A percentile compares a stretch with the other conserved stretches of the same genome.
These are phyloP conservation scores for Hypercompe scribonia DNA, from an alignment of 2,888 invertebrate genomes.

Conservation along the genomic window DNA sequence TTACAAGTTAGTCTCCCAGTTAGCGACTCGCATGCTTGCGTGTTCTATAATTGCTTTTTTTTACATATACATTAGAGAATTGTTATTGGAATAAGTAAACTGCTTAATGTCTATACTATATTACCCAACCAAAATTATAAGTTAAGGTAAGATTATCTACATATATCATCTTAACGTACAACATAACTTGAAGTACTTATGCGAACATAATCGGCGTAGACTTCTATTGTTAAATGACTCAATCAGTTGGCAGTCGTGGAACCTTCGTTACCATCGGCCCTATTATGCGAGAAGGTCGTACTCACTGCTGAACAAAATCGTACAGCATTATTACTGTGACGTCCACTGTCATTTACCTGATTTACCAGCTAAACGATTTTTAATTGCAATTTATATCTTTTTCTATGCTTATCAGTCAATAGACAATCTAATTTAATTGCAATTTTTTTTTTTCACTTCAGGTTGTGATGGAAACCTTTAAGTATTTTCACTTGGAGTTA, in stretches of 20 bases:
- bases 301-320: conserved; percentile 55
- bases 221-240: conserved; percentile 38
- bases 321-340: conserved; percentile 48
- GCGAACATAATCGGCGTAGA: conserved; percentile 35
- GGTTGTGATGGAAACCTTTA: neutral
- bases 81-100: too few species aligned
- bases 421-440: conserved; percentile 29
- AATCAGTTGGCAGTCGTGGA: conserved; percentile 42
- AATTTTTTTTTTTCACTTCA: neutral
- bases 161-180: neutral
- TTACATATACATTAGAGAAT: too few species aligned
- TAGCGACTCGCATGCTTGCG: too few species aligned
- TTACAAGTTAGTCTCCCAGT: too few species aligned
- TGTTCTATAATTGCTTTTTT: too few species aligned
- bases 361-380: conserved; percentile 36
- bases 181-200: conserved; percentile 22
- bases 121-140: neutral
- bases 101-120: too few species aligned
- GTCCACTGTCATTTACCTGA: conserved; percentile 37
- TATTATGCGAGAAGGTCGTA: conserved; percentile 69
- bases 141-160: neutral
- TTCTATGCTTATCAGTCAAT: conserved; percentile 36
- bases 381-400: conserved; percentile 22
- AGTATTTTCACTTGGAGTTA: neutral
- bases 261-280: conserved; percentile 64